phyloP scores from a whole-genome alignment of 2,113 vertebrate genomes.

The Scortum barcoo region DNA sequence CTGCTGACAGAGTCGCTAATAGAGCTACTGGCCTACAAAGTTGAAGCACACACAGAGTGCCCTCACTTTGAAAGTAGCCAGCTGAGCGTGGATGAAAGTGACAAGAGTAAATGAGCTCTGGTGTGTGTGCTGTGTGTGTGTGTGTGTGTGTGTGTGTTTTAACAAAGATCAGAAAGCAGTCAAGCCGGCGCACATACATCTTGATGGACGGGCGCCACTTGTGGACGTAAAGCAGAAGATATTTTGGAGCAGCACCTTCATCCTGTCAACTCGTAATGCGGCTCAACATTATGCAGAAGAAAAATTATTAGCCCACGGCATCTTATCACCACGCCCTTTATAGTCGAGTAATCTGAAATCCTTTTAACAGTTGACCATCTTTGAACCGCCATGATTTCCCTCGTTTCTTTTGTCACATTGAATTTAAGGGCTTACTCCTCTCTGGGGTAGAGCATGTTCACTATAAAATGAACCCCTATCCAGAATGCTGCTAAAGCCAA shows the following conservation, averaged over 20 bases:
- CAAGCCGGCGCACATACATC: not conserved
- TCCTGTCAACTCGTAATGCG: constrained; percentile 1
- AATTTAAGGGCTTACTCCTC: constrained; percentile 23
- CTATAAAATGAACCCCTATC: not conserved
- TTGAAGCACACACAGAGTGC: constrained; percentile 56
- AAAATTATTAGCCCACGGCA: constrained; percentile 37
- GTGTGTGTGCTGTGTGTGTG: no score
- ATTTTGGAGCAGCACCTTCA: constrained; percentile 34
- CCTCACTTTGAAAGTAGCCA: constrained; percentile 52
- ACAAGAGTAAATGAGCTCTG: constrained; percentile 43
- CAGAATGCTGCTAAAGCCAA: constrained; percentile 19
- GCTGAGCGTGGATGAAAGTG: constrained; percentile 45
- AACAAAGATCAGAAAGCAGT: constrained; percentile 29
- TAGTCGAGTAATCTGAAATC: constrained; percentile 41
- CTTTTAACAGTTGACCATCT: constrained; percentile 51
- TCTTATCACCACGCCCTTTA: constrained; percentile 25
- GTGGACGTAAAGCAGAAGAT: constrained; percentile 37
- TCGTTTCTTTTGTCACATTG: constrained; percentile 24
- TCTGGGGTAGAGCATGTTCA: not conserved
- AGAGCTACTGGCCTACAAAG: constrained; percentile 70
- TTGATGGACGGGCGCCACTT: constrained; percentile 28
- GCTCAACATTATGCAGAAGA: not conserved
- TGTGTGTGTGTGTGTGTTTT: constrained; percentile 29
- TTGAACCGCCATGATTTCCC: constrained; percentile 28
- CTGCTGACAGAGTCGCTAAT: constrained; percentile 70